These are phyloP conservation scores for Coilia nasus DNA, from an alignment of 2,797 vertebrate species.

Conservation along the genomic window DNA sequence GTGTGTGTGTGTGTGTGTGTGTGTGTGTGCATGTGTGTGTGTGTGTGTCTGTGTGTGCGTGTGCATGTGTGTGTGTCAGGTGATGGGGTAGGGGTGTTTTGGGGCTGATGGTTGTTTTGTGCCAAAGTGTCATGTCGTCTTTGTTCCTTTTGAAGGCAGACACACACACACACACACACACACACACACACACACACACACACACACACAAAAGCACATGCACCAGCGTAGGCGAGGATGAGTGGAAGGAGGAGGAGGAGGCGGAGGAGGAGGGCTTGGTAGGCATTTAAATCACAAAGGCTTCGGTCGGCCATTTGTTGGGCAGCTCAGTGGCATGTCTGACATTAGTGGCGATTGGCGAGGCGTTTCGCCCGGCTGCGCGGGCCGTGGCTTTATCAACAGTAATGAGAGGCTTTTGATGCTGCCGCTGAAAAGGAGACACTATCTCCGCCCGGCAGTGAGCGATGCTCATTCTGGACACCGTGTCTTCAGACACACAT, in stretches of 20 bases:
- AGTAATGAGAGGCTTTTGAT: conserved; percentile 4
- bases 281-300: neutral
- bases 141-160: neutral
- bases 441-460: neutral
- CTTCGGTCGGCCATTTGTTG: neutral
- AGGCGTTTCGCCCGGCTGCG: neutral
- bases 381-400: neutral
- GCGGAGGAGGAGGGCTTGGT: neutral
- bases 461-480: neutral
- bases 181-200: neutral
- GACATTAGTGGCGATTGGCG: neutral
- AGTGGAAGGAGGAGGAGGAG: neutral
- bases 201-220: too few species aligned
- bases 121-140: conserved; percentile 8
- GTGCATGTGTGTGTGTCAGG: neutral
- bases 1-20: conserved; percentile 2
- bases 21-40: neutral
- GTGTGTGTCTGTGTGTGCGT: neutral
- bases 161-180: neutral
- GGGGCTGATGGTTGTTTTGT: neutral
- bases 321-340: neutral
- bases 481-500: neutral
- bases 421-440: neutral
- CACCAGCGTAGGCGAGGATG: too few species aligned
- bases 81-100: neutral